A percentile compares a stretch with the other conserved stretches of the same genome.
phyloP scores from a whole-genome alignment of 2,797 vertebrate species.

The Phalanger gymnotis region DNA sequence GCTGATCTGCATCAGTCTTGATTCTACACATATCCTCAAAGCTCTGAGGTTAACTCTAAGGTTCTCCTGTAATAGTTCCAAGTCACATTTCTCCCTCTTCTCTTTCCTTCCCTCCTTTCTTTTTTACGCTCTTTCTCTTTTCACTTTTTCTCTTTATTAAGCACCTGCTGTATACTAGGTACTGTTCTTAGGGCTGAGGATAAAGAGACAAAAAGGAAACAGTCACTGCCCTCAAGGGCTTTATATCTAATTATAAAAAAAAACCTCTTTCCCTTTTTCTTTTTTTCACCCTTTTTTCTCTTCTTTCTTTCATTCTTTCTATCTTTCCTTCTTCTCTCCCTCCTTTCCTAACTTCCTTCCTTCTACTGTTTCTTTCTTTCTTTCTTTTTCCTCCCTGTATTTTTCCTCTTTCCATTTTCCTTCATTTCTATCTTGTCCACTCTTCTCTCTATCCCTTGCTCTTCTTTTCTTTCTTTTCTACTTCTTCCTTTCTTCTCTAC shows the following conservation, averaged over 20 bases:
- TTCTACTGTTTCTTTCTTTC: background rate
- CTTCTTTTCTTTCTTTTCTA: background rate
- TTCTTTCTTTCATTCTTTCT: too few species aligned
- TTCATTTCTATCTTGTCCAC: background rate
- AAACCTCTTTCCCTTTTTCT: background rate
- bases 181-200: background rate
- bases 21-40: conserved; percentile 6
- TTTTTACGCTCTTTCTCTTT: background rate
- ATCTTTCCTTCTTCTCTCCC: background rate
- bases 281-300: background rate
- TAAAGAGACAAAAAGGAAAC: conserved; percentile 9
- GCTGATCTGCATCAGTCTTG: conserved; percentile 57
- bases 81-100: conserved; percentile 25
- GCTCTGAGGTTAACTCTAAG: conserved; percentile 24
- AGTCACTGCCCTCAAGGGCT: background rate
- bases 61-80: conserved; percentile 46
- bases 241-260: background rate
- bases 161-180: background rate
- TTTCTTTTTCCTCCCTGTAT: background rate
- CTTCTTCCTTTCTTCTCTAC: too few species aligned
- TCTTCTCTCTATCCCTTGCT: background rate
- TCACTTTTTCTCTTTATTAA: background rate
- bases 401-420: background rate
- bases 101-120: background rate
- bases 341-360: background rate